Evolutionary conservation across 2,888 invertebrate species (phyloP), one percentile per base, ranked within the genome.

Genomic region (Pseudococcus jackbeardsleyi): DNA sequence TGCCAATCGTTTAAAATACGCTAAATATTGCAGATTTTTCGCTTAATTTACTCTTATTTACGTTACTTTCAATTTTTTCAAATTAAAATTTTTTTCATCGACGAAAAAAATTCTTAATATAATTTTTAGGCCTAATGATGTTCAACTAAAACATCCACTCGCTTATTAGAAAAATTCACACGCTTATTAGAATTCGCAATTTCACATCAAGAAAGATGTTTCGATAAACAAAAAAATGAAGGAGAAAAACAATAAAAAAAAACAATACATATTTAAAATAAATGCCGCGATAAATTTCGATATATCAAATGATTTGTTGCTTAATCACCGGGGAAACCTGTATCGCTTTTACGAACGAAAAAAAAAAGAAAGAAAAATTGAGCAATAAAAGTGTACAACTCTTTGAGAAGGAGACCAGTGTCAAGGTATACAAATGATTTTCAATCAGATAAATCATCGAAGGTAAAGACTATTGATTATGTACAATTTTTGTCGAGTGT

Each of bases 41-140:
- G 9, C 42, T 42, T 42, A 42, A 42, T 42, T 42, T 42, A 42
- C 8, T 42, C 42, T 42, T 42, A 3, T 42, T 50, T 15, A 12
- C 48, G 11, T 50, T 50, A 12, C 0, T 50, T 50, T 9, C 15
- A 50, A 50, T 50, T 50, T 50, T 64, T 22, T 59, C 17, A 50
- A 59, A 19, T 64, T 8, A 3, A 22, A 22, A 11, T 11, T 22
- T 1, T 59, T 59, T 59, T 19, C 17, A 4, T 17, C 17, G n/a
- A n/a, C n/a, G 22, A 72, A 72, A 12, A 72, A 72, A 33, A 72
- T 33, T 26, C 33, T 72, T 72, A 72, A 33, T 33, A 39, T 72
- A 72, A 72, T 7, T 33, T 42, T 72, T 72, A 72, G 72, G 72
- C 72, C 72, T 72, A 72, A 72, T 72, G 72, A 72, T 33, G 72